Evolutionary conservation across 2,888 invertebrate species (phyloP), one percentile per base, ranked within the genome.

Genomic region (Eupithecia abbreviata): DNA sequence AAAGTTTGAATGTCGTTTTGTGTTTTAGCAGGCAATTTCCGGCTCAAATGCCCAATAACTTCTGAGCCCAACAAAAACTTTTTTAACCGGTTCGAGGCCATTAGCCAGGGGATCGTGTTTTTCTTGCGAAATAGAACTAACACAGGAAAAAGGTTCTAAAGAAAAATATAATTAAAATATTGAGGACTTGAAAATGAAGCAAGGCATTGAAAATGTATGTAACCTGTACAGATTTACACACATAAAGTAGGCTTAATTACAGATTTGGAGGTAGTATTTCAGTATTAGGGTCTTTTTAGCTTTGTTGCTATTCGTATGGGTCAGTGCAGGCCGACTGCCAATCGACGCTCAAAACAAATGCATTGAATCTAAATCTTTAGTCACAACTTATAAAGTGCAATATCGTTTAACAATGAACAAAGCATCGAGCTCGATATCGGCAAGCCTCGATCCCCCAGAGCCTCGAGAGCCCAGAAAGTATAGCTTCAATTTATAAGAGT

Each of bases 401-500:
- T 12, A 62, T 62, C 18, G 58, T 58, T 58, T 62, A 18, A 12
- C 4, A 4, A 30, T 30, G 6, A 55, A n/a, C 55, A 18, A 58
- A 18, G 12, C 62, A 7, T 30, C 62, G 30, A 30, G 62, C 30
- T 62, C 30, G 62, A 62, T 62, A 62, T 62, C 62, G 58, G 42
- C 41, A 49, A 13, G 41, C 0, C 42, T 7, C 15, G 42, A 42
- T 66, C 15, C 30, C 30, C 30, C 30, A 41, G 5, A 18, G 30
- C 30, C 30, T 30, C 30, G 30, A 30, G 30, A 49, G 47, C 30
- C n/a, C 13, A 70, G 47, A 70, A 70, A 30, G 30, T 12, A 70
- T 49, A 49, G 43, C 43, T 71, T 43, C 43, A 77, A 72, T 71
- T 68, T 68, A 67, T 67, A 62, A 65, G 72, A 71, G 47, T 74